phyloP scores from a whole-genome alignment of 2,888 invertebrate genomes.

The Mesorhabditis sp. region DNA sequence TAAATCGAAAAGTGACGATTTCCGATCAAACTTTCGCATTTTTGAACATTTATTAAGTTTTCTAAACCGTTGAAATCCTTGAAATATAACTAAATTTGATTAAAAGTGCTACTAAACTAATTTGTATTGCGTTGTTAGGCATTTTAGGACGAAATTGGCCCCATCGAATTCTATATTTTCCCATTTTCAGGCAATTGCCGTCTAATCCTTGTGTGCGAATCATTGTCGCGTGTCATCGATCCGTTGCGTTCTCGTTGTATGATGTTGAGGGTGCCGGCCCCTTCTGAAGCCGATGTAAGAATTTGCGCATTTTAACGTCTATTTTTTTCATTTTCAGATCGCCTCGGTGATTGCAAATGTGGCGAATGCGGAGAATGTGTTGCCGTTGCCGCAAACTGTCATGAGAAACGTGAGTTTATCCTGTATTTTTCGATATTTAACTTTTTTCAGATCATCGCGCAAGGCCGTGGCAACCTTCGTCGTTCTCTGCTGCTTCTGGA shows the following conservation, averaged over 20 bases:
- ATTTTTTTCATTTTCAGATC: constrained; percentile 14
- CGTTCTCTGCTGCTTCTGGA: constrained; percentile 88
- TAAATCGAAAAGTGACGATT: too few relatives aligned
- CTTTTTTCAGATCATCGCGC: constrained; percentile 68
- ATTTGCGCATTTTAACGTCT: not conserved
- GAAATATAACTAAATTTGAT: too few relatives aligned
- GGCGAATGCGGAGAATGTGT: not conserved
- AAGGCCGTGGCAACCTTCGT: constrained; percentile 81
- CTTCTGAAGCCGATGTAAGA: constrained; percentile 73
- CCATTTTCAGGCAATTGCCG: constrained; percentile 67
- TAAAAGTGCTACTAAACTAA: too few relatives aligned
- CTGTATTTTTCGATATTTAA: not conserved
- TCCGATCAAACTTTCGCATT: too few relatives aligned
- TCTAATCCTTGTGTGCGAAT: constrained; percentile 82
- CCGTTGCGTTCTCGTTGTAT: constrained; percentile 92
- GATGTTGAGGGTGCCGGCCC: constrained; percentile 84
- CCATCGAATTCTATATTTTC: too few relatives aligned
- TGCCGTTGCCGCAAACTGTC: constrained; percentile 23
- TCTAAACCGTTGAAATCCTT: too few relatives aligned
- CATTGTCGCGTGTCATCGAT: constrained; percentile 90
- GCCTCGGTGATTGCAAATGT: not conserved
- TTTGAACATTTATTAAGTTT: too few relatives aligned
- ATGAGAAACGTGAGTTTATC: constrained; percentile 27
- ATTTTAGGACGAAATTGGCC: too few relatives aligned
- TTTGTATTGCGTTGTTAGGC: too few relatives aligned